These are phyloP conservation scores for Amphiduros pacificus DNA, from an alignment of 2,888 invertebrate genomes.

Conservation along the genomic window DNA sequence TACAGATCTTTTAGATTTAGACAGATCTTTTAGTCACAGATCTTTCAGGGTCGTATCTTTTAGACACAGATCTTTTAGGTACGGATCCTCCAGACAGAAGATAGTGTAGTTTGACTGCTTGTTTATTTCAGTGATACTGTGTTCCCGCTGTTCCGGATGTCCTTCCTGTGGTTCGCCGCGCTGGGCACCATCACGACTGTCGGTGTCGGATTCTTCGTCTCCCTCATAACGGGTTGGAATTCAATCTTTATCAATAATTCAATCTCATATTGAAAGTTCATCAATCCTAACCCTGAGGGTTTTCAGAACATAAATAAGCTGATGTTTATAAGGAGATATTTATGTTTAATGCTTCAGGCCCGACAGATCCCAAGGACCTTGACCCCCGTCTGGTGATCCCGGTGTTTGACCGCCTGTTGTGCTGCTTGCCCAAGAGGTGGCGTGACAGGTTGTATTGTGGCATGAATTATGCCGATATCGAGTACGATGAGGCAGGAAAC, in stretches of 20 bases:
- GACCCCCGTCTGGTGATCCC: constrained; percentile 17
- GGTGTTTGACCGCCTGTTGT: constrained; percentile 19
- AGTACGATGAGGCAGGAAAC: constrained; percentile 12
- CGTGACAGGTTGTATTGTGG: constrained; percentile 11
- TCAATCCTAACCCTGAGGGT: too few species aligned
- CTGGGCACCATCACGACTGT: constrained; percentile 14
- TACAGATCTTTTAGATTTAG: too few species aligned
- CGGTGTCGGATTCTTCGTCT: constrained; percentile 18
- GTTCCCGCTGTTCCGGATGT: constrained; percentile 16
- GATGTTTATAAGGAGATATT: too few species aligned
- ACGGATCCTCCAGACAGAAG: too few species aligned
- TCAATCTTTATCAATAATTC: background rate
- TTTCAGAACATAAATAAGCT: too few species aligned
- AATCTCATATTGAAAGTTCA: too few species aligned
- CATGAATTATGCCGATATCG: constrained; percentile 6
- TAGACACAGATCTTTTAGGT: too few species aligned
- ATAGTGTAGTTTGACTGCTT: too few species aligned
- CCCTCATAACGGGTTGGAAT: constrained; percentile 16
- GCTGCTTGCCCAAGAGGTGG: constrained; percentile 16
- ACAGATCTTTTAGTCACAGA: too few species aligned
- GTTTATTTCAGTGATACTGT: constrained; percentile 19
- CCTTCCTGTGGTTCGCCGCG: constrained; percentile 23
- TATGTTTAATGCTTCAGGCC: too few species aligned
- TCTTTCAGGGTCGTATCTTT: too few species aligned
- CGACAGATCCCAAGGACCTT: too few species aligned